Percentiles rank a stretch among this genome's conserved stretches.
Conservation (phyloP, 2,797 vertebrate species). For the Anabacerthia variegaticeps region DNA sequence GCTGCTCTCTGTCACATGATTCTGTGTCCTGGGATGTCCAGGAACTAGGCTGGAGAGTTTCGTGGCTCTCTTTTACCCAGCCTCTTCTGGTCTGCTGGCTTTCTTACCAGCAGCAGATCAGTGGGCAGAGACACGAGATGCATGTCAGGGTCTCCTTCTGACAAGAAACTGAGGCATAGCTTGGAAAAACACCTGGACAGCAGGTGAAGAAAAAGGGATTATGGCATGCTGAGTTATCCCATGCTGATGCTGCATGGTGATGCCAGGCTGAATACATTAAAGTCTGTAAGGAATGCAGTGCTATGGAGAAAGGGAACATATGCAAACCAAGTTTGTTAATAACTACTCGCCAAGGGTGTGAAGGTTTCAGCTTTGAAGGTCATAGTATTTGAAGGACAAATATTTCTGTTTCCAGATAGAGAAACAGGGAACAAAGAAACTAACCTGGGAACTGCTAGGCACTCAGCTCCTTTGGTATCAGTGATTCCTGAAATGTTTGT, state of each 20-base stretch:
- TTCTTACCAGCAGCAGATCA: not conserved
- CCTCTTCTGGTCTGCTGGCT: not conserved
- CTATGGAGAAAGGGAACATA: not conserved
- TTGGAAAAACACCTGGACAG: not conserved
- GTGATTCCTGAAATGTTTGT: not conserved
- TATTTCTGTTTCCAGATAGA: not conserved
- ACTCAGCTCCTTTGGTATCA: not conserved
- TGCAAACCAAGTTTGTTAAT: not conserved
- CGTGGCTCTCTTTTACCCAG: not conserved
- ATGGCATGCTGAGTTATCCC: not conserved
- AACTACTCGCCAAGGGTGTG: not conserved
- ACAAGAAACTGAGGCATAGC: not conserved
- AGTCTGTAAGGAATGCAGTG: not conserved
- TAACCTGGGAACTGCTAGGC: not conserved
- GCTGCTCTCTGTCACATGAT: not conserved
- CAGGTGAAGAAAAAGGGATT: not conserved
- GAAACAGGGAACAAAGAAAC: not conserved
- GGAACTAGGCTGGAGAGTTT: not conserved
- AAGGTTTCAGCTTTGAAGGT: not conserved
- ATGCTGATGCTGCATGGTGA: not conserved
- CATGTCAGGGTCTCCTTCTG: not conserved
- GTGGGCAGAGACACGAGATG: not conserved
- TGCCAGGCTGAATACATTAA: not conserved
- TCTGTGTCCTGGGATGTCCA: not conserved
- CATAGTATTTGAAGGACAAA: not conserved